Percentiles rank a stretch among this genome's conserved stretches.
Conservation (phyloP, 2,113 vertebrate species). For the Sinosuthora webbiana region DNA sequence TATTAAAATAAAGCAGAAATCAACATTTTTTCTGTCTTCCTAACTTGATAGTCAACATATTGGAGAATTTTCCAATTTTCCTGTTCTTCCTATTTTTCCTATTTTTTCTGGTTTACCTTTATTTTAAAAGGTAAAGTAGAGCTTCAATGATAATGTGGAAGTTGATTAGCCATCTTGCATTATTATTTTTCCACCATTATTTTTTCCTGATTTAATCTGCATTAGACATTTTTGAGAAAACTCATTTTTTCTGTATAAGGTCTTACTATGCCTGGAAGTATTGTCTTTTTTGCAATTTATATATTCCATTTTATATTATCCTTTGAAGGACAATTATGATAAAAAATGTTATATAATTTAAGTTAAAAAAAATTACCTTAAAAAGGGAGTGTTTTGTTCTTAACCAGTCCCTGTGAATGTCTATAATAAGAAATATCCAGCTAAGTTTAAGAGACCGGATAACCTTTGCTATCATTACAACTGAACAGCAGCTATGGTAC, state of each 20-base stretch:
- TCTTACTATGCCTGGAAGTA: background rate
- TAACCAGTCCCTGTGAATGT: background rate
- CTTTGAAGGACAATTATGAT: background rate
- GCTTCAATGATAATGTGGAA: background rate
- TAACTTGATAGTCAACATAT: background rate
- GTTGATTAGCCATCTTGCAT: background rate
- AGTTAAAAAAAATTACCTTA: background rate
- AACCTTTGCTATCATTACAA: background rate
- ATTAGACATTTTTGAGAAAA: background rate
- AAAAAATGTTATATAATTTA: background rate
- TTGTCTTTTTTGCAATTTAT: background rate
- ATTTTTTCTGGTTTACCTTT: background rate
- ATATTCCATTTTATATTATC: background rate
- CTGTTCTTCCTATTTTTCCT: too few species aligned
- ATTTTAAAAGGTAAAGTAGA: background rate
- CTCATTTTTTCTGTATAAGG: background rate
- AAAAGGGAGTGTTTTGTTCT: background rate
- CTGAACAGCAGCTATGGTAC: background rate
- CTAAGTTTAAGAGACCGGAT: background rate
- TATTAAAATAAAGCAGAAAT: background rate
- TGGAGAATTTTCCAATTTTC: background rate
- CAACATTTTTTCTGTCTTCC: rapidly evolving
- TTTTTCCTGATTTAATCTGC: background rate
- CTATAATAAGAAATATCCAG: background rate
- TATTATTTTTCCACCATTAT: background rate